A percentile compares a stretch with the other conserved stretches of the same genome.
Evolutionary conservation across 37 sponge, comb jelly and placozoan genomes (phyloP).

Genomic region (Theonella swinhoei): DNA sequence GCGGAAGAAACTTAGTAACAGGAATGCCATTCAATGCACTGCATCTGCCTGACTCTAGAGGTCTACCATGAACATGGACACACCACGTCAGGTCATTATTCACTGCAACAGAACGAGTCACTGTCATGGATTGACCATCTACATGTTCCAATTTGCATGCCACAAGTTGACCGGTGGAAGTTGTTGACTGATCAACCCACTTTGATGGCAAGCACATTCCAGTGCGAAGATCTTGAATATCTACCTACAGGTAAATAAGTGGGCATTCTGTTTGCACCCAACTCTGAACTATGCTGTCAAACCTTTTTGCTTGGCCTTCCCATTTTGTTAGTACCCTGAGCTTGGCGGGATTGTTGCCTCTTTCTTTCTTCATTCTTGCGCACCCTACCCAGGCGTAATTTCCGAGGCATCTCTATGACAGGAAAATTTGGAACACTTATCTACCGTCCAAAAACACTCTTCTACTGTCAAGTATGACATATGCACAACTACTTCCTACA

Average conservation of each 20-base stretch:
- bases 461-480: not conserved
- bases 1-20: no score
- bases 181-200: slow-evolving; percentile 12
- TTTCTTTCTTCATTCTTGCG: slow-evolving; percentile 8
- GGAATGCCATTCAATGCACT: no score
- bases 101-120: not conserved
- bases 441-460: not conserved
- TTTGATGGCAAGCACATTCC: slow-evolving; percentile 6
- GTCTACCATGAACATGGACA: slow-evolving; percentile 35
- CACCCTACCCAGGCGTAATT: not conserved
- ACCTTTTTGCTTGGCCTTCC: slow-evolving; percentile 5
- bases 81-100: slow-evolving; percentile 22
- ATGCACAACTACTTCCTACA: no score
- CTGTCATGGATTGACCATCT: no score
- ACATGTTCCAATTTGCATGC: no score
- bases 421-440: no score
- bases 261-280: not conserved
- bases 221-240: slow-evolving; percentile 10
- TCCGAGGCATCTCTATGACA: not conserved
- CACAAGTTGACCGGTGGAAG: no score
- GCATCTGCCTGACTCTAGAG: not conserved
- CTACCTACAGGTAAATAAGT: not conserved
- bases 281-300: not conserved
- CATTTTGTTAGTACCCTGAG: slow-evolving; percentile 1
- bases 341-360: not conserved